Base-by-base conservation (phyloP, 2,888 invertebrate species). In the Chaetogeoica ovagalla region DNA sequence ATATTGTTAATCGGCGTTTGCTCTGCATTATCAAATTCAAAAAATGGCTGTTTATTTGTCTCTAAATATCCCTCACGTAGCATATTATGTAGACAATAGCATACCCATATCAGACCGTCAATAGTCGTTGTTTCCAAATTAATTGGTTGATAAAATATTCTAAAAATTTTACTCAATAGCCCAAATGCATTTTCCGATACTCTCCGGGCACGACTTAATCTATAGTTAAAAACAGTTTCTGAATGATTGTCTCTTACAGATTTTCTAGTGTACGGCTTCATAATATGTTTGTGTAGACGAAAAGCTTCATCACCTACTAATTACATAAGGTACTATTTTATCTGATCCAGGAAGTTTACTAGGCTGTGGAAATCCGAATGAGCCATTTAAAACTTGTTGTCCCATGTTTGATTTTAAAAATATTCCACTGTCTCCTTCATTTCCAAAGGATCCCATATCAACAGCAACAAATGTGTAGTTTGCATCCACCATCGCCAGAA, bases 21-120 rank as follows among this genome's bases (percentile, higher is more conserved):
- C n/a, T n/a, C n/a, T n/a, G n/a, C n/a, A n/a, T n/a, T n/a, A n/a
- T n/a, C n/a, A n/a, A n/a, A n/a, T n/a, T 69, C 30, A 19, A 69
- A 69, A 55, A 52, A 52, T 69, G 69, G 69, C 30, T 30, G 69
- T 69, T 69, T 55, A 69, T 69, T 69, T 55, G 23, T 69, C 2
- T 66, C 66, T 1, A 66, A 21, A 9, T 66, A 63, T 2, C 23
- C 66, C 15, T 68, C 66, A 17, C 48, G 66, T 68, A 68, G 15
- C 66, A 68, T 68, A 48, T 68, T 23, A 21, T 23, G 66, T 68
- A 68, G 21, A 48, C 66, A 68, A 23, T 48, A 68, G 6, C 1
- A 7, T 68, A 68, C 66, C 66, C 48, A 68, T 11, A 65, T n/a
- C 13, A 65, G 21, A 39, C 43, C 65, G 13, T 65, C 39, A 21